These are phyloP conservation scores for Drosophila nebulosa DNA, from an alignment of 1,140 invertebrate species.

Conservation along the genomic window DNA sequence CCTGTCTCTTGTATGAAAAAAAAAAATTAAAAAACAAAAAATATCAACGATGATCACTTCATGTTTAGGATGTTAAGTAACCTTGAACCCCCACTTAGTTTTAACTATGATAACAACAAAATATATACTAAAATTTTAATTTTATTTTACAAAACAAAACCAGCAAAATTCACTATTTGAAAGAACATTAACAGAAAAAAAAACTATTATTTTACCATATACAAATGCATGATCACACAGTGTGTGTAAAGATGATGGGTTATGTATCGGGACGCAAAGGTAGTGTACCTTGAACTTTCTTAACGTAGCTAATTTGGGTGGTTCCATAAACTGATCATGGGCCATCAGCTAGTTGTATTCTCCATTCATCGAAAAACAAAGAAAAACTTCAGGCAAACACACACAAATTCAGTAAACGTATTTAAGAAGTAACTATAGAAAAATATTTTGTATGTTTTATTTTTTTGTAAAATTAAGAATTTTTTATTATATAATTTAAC, in stretches of 20 bases:
- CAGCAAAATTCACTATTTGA: constrained; percentile 34
- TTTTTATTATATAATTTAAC: constrained; percentile 56
- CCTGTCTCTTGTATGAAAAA: constrained; percentile 37
- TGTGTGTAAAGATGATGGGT: constrained; percentile 15
- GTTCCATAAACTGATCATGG: constrained; percentile 8
- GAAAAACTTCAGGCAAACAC: neutral
- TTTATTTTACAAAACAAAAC: constrained; percentile 49
- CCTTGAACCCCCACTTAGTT: constrained; percentile 65
- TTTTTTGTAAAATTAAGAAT: constrained; percentile 50
- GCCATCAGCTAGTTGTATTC: constrained; percentile 36
- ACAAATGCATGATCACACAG: too few relatives aligned
- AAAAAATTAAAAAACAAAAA: constrained; percentile 35
- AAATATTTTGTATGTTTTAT: constrained; percentile 56
- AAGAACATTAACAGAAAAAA: constrained; percentile 25
- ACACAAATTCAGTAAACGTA: neutral
- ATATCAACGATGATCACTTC: constrained; percentile 60
- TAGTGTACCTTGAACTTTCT: constrained; percentile 42
- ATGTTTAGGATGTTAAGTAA: constrained; percentile 72
- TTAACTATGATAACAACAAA: constrained; percentile 62
- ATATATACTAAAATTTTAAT: constrained; percentile 57
- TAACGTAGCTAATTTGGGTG: constrained; percentile 18
- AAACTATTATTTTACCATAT: constrained; percentile 12
- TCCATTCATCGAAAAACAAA: constrained; percentile 26
- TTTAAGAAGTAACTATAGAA: constrained; percentile 56
- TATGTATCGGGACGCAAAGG: constrained; percentile 27